Evolutionary conservation across 2,113 vertebrate species (phyloP).

Genomic region (Xenopus borealis): DNA sequence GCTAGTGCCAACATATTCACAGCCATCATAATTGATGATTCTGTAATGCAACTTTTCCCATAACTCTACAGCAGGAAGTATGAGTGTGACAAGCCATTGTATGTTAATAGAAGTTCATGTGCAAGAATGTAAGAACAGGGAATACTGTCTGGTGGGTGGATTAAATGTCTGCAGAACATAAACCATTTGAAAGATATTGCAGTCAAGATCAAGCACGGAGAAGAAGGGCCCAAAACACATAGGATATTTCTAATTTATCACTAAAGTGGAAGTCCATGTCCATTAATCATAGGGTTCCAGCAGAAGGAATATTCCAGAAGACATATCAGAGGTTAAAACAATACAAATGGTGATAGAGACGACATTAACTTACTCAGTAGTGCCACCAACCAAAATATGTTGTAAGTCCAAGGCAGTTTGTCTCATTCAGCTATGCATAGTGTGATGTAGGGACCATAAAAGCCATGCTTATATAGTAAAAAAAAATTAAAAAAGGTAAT

Average conservation of each 20-base stretch:
- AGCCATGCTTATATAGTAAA: no score
- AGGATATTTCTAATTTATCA: slow-evolving; percentile 42
- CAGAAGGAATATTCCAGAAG: slow-evolving; percentile 9
- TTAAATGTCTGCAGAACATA: slow-evolving; percentile 13
- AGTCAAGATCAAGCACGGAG: slow-evolving; percentile 21
- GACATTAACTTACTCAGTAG: background rate
- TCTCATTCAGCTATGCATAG: background rate
- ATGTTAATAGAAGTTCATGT: slow-evolving; percentile 22
- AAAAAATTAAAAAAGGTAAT: no score
- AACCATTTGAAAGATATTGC: slow-evolving; percentile 10
- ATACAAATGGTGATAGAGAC: slow-evolving; percentile 29
- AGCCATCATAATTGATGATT: slow-evolving; percentile 22
- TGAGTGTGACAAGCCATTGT: slow-evolving; percentile 1
- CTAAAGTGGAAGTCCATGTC: slow-evolving; percentile 33
- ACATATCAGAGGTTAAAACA: slow-evolving; percentile 44
- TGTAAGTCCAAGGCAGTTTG: slow-evolving; percentile 31
- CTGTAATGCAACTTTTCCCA: background rate
- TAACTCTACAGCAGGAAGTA: background rate
- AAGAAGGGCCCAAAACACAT: slow-evolving; percentile 5
- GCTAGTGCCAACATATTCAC: background rate
- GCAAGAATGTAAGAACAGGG: slow-evolving; percentile 13
- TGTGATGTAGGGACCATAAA: background rate
- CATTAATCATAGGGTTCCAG: slow-evolving; percentile 33
- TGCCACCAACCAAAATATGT: background rate
- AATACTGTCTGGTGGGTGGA: slow-evolving; percentile 15